Evolutionary conservation across 2,113 vertebrate genomes (phyloP), one percentile per base, ranked within the genome.

Genomic region (Pimephales promelas): DNA sequence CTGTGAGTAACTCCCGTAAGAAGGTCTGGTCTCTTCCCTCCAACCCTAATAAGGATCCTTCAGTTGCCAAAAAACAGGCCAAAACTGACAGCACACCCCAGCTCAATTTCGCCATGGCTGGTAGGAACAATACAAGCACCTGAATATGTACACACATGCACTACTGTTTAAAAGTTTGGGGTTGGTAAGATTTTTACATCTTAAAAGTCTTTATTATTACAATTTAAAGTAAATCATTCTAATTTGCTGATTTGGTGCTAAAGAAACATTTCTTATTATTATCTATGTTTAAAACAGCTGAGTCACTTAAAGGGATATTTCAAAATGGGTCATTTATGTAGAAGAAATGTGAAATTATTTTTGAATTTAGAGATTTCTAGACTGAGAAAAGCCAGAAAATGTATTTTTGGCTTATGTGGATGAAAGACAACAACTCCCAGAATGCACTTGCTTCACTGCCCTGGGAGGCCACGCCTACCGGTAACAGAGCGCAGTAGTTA

Each of bases 101-200:
- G 87, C 95, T 98, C 57, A 99, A 99, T 91, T 99, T 99, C 76
- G 97, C 92, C 82, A 99, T 99, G 95, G 98, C 98, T 90, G 98
- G 98, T 99, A 87, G 89, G 96, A 93, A n/a, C 10, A 1, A 3
- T 9, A 49, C 6, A 28, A 9, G 14, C 49, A 61, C 14, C 36
- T 68, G 45, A 10, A 43, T 81, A 11, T 70, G 10, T 54, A 13
- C 5, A 54, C 13, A 43, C 43, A 70, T 49, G 20, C 49, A 75
- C 24, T 49, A 18, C 14, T 31, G 26, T 64, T 64, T 5, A 18
- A 64, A 64, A 16, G 4, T 28, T 28, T 28, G 11, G 24, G 59
- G 26, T 62, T 62, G 24, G 10, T 14, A 40, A 40, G 36, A 36
- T 36, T 36, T 40, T 36, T 36, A 36, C 5, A 26, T 26, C 11